Percentiles rank a stretch among this genome's conserved stretches.
These are phyloP conservation scores for Patiria miniata DNA, from an alignment of 35 echinoderm and acorn worm species.

Conservation along the genomic window DNA sequence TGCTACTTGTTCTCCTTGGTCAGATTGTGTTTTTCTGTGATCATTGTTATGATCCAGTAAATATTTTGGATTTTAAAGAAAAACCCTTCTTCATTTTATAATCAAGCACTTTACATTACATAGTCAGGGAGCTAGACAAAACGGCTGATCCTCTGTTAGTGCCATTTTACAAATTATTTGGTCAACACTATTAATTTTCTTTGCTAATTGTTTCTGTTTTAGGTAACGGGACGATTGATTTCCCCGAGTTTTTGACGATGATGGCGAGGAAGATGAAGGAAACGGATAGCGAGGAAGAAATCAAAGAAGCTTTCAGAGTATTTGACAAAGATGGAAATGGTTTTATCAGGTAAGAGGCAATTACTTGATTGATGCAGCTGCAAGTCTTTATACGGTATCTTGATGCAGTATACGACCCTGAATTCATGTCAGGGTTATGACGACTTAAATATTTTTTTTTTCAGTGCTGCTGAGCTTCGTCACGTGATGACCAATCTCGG, in stretches of 20 bases:
- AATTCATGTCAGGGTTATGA: no score
- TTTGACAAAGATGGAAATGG: constrained; percentile 76
- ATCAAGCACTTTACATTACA: no score
- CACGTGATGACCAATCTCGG: constrained; percentile 99
- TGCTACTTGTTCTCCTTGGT: no score
- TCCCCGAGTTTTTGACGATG: constrained; percentile 70
- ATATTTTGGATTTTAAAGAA: no score
- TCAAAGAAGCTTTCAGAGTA: constrained; percentile 67
- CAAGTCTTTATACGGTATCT: background rate
- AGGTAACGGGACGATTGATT: constrained; percentile 58
- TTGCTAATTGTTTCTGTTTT: background rate
- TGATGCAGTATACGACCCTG: background rate
- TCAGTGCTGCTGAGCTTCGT: constrained; percentile 90
- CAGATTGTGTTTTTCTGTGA: no score
- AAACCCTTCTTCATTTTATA: no score
- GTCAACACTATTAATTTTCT: no score
- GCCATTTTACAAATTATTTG: no score
- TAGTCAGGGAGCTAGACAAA: no score
- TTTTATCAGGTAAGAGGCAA: constrained; percentile 54
- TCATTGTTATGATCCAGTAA: no score
- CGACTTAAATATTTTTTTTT: no score
- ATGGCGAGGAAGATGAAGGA: constrained; percentile 75
- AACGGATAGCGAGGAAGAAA: constrained; percentile 68
- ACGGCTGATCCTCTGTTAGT: no score
- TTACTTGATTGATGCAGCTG: background rate